phyloP scores from a whole-genome alignment of 2,888 invertebrate genomes.

The Girardia tigrina region DNA sequence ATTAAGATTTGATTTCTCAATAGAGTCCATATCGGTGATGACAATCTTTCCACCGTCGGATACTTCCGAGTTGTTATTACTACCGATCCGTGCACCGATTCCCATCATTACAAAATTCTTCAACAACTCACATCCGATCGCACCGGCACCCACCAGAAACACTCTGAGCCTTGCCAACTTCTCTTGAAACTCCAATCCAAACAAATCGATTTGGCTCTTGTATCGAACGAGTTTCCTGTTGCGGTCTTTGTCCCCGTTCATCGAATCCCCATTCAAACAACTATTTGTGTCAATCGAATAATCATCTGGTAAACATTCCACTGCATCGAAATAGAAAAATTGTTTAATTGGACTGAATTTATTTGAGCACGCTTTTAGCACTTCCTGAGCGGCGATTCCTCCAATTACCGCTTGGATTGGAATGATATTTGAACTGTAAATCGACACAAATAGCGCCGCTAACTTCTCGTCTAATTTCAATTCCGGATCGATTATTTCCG shows the following conservation, averaged over 20 bases:
- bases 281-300: conserved; percentile 55
- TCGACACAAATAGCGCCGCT: conserved; percentile 66
- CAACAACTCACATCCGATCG: conserved; percentile 75
- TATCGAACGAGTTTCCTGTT: conserved; percentile 45
- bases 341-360: conserved; percentile 83
- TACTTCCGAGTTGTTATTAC: conserved; percentile 39
- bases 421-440: conserved; percentile 55
- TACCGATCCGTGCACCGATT: conserved; percentile 61
- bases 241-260: neutral
- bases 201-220: conserved; percentile 80
- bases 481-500: neutral
- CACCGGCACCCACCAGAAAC: conserved; percentile 53
- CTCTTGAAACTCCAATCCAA: conserved; percentile 76
- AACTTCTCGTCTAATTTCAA: conserved; percentile 58
- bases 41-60: neutral
- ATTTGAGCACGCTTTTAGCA: conserved; percentile 84
- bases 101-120: conserved; percentile 99
- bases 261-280: too few species aligned
- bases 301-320: conserved; percentile 67
- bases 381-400: conserved; percentile 91
- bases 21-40: conserved; percentile 92
- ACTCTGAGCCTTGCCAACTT: conserved; percentile 31
- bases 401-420: conserved; percentile 87
- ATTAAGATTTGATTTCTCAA: conserved; percentile 94
- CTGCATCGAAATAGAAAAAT: conserved; percentile 85